A percentile compares a stretch with the other conserved stretches of the same genome.
phyloP scores from a whole-genome alignment of 2,797 vertebrate species.

The Xenopus petersii region DNA sequence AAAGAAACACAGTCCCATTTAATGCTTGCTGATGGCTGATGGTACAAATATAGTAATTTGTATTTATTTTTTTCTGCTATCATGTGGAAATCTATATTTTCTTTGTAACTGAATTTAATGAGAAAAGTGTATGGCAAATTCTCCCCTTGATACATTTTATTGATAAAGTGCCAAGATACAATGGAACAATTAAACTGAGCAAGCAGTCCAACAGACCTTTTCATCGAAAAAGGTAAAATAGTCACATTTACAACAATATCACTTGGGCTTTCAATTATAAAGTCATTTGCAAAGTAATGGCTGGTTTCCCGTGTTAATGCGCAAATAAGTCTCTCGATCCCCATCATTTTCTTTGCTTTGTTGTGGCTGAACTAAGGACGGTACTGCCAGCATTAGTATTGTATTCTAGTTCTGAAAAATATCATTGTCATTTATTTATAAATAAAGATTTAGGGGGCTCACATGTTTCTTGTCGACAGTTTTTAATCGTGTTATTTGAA shows the following conservation, averaged over 20 bases:
- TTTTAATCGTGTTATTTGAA: no score
- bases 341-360: neutral
- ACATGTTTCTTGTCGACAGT: no score
- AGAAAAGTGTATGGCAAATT: constrained; percentile 16
- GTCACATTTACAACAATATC: constrained; percentile 11
- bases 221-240: constrained; percentile 6
- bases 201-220: constrained; percentile 10
- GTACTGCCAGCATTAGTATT: no score
- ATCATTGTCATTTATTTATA: no score
- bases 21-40: no score
- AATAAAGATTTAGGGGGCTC: no score
- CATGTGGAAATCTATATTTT: constrained; percentile 17
- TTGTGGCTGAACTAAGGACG: no score
- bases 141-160: constrained; percentile 20
- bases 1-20: no score
- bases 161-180: constrained; percentile 28
- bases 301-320: constrained; percentile 4
- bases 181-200: constrained; percentile 18
- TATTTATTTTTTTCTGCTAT: constrained; percentile 15
- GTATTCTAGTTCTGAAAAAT: no score
- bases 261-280: constrained; percentile 16
- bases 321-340: neutral
- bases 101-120: constrained; percentile 37
- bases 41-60: no score
- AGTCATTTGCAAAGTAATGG: constrained; percentile 18